Conservation (phyloP, 2,113 vertebrate species). For the Mystacornis crossleyi region DNA sequence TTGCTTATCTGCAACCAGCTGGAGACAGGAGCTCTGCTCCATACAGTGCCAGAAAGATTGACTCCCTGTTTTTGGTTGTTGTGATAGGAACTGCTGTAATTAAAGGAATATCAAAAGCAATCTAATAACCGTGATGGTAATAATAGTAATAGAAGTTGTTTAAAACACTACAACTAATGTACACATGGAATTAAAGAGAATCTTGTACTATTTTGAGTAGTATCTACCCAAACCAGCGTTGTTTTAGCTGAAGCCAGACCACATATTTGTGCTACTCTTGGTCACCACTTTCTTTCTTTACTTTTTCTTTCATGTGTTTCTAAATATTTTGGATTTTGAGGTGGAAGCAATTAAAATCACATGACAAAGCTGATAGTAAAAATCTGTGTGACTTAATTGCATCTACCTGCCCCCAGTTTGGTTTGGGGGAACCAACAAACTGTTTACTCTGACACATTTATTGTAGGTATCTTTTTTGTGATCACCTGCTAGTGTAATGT, state of each 20-base stretch:
- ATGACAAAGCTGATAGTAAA: not conserved
- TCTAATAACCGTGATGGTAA: not conserved
- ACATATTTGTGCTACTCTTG: not conserved
- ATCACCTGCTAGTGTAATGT: not conserved
- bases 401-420: not conserved
- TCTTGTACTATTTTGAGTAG: not conserved
- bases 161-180: not conserved
- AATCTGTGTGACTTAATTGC: not conserved
- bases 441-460: not conserved
- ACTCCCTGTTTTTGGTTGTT: not conserved
- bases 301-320: not conserved
- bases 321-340: not conserved
- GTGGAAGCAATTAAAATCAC: not conserved
- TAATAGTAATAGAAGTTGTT: not conserved
- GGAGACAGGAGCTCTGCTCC: not conserved
- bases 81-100: not conserved
- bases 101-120: not conserved
- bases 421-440: not conserved
- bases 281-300: not conserved
- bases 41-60: not conserved
- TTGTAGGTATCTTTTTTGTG: not conserved
- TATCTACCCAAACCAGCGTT: not conserved
- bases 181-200: not conserved
- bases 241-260: not conserved
- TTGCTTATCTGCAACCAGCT: not conserved